Percentiles rank a stretch among this genome's conserved stretches.
phyloP scores from a whole-genome alignment of 2,888 invertebrate species.

The Patella depressa region DNA sequence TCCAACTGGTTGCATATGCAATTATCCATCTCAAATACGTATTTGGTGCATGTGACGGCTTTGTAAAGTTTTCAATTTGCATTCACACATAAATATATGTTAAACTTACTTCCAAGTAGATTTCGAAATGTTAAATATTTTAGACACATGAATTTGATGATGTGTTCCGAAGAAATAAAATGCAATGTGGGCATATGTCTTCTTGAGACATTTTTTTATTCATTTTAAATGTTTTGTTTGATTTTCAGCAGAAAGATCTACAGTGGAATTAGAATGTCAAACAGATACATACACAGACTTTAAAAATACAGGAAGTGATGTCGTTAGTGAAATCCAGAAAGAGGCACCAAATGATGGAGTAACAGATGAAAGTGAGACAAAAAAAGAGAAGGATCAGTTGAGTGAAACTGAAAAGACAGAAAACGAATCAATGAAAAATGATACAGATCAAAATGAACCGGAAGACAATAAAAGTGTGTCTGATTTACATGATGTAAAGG shows the following conservation, averaged over 20 bases:
- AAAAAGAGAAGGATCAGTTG: neutral
- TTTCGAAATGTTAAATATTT: no score
- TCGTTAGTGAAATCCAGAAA: neutral
- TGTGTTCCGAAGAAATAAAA: no score
- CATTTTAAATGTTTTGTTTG: neutral
- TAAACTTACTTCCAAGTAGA: no score
- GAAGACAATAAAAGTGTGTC: slow-evolving; percentile 10
- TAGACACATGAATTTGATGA: no score
- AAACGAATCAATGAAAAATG: neutral
- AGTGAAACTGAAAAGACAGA: neutral
- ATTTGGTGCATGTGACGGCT: no score
- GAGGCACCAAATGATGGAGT: neutral
- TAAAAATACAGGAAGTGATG: neutral
- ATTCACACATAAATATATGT: no score
- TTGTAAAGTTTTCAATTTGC: no score
- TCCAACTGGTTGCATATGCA: no score
- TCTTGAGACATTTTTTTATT: no score
- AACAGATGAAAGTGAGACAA: neutral
- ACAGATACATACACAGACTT: neutral
- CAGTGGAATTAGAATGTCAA: neutral
- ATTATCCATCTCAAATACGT: no score
- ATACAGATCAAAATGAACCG: neutral
- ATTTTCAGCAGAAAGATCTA: no score
- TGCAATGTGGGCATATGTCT: no score
- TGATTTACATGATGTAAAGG: neutral